phyloP scores from a whole-genome alignment of 2,797 vertebrate genomes.

The Prionace glauca region DNA sequence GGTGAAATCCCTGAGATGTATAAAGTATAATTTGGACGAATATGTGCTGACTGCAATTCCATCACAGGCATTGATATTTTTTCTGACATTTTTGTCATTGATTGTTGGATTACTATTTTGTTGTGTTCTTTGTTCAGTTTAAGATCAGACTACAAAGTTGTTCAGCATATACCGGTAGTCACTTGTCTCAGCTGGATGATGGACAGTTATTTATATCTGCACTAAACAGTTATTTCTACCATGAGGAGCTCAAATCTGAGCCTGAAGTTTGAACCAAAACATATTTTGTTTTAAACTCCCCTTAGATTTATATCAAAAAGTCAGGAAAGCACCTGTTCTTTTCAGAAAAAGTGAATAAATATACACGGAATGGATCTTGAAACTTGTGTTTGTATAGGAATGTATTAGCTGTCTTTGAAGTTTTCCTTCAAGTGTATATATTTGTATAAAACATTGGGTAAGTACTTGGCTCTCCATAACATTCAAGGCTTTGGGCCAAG shows the following conservation, averaged over 20 bases:
- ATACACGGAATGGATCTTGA: background rate
- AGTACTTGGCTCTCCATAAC: no score
- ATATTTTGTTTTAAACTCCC: background rate
- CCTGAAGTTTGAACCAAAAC: background rate
- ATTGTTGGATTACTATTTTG: background rate
- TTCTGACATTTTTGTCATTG: slow-evolving; percentile 4
- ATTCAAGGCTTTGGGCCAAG: no score
- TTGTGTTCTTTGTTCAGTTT: background rate
- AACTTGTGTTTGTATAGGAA: background rate
- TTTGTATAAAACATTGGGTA: background rate
- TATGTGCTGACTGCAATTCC: background rate
- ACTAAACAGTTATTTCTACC: background rate
- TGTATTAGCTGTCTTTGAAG: background rate
- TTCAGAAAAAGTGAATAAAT: background rate
- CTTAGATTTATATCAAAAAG: background rate
- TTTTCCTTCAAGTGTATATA: background rate
- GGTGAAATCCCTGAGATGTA: background rate
- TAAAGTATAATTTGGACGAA: background rate
- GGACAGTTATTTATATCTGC: background rate
- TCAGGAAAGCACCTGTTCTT: background rate
- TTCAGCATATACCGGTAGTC: background rate
- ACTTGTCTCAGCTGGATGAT: background rate
- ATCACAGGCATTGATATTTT: background rate
- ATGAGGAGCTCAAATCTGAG: background rate
- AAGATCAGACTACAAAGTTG: background rate